Base-by-base conservation (phyloP, 2,113 vertebrate species). In the Antennarius striatus region DNA sequence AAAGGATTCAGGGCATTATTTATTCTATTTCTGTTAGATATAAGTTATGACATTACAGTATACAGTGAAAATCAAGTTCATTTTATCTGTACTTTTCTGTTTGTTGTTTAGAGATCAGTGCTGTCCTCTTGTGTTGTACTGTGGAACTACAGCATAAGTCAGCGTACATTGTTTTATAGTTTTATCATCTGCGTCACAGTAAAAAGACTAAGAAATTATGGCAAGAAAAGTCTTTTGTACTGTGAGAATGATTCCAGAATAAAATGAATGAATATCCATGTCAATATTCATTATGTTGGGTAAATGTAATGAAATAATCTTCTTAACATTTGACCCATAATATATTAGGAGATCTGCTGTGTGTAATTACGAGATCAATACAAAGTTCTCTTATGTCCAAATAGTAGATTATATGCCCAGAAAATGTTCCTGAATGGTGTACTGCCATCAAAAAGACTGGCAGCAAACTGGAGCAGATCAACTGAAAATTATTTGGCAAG, bases 91-190 rank as follows among this genome's bases (percentile, higher is more conserved):
- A 11, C 11, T 48, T 12, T 72, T 45, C 13, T 40, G 62, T 10
- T 29, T 32, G 9, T 57, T 15, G 43, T 71, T 58, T 28, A 83
- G 78, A 85, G 85, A 88, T 52, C 80, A 85, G 63, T 91, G 86
- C 88, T 91, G 88, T 88, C 92, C 83, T 89, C 81, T 81, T 51
- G 90, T 92, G 92, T 71, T 69, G 8, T 13, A 45, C 3, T 7
- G 36, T 22, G 4, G 81, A 50, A 15, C 57, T 81, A 58, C 84
- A 83, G 3, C 16, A 12, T 6, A 47, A 75, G 15, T 52, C 0
- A 29, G 49, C 12, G 32, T 13, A 13, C 10, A 10, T 10, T 14
- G 45, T 55, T 45, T 40, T 12, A 39, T 22, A 43, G 8, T 58
- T 56, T 54, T 45, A 55, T 29, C 62, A 13, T 63, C 7, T 10